These are phyloP conservation scores for Chaitophorus viminalis DNA, from an alignment of 2,888 invertebrate genomes.

Conservation along the genomic window DNA sequence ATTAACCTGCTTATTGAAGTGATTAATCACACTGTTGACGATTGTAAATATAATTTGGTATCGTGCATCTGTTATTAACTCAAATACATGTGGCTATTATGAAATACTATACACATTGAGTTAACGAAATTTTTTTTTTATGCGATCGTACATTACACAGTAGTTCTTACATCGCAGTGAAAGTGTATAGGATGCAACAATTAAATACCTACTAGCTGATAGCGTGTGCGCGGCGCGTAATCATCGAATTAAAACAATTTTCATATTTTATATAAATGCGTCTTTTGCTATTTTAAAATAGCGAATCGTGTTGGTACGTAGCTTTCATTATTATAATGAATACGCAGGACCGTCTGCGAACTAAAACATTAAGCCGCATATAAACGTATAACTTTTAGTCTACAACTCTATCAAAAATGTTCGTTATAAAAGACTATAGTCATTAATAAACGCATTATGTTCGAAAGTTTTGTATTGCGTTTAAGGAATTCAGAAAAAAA, in stretches of 20 bases:
- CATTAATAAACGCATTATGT: too few relatives aligned
- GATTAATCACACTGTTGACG: slow-evolving; percentile 16
- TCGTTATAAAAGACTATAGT: too few relatives aligned
- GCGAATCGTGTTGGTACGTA: too few relatives aligned
- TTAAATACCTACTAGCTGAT: not conserved
- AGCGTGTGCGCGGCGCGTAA: not conserved
- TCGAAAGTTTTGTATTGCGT: too few relatives aligned
- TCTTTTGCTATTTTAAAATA: too few relatives aligned
- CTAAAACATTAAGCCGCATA: too few relatives aligned
- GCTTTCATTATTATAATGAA: too few relatives aligned
- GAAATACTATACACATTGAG: slow-evolving; percentile 1
- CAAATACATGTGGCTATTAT: slow-evolving; percentile 24
- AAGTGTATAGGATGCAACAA: not conserved
- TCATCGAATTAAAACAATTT: slow-evolving; percentile 4
- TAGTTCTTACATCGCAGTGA: slow-evolving; percentile 6
- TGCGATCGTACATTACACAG: not conserved
- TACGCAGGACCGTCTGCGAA: too few relatives aligned
- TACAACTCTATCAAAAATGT: too few relatives aligned
- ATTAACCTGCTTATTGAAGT: slow-evolving; percentile 18
- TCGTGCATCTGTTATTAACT: slow-evolving; percentile 2
- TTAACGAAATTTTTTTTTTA: not conserved
- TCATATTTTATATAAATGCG: not conserved
- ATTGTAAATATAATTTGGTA: slow-evolving; percentile 23
- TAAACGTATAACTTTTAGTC: too few relatives aligned
- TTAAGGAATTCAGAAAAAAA: too few relatives aligned